Base-by-base conservation (phyloP, 1,140 invertebrate species). In the Zaprionus kolodkinae region DNA sequence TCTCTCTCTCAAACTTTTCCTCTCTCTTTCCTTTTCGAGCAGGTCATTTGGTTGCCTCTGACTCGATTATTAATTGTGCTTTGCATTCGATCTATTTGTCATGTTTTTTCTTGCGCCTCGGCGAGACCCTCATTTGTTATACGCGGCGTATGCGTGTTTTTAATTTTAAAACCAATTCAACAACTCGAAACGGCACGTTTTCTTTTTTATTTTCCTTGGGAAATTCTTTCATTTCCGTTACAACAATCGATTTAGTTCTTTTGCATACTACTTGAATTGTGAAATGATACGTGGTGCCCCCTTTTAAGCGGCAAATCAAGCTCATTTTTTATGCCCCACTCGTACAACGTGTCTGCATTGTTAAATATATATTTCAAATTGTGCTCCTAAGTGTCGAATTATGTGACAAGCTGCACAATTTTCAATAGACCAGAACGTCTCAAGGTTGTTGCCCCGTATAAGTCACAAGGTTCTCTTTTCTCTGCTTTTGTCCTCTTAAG, bases 31-130 rank as follows among this genome's bases (percentile, higher is more conserved):
- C 36, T 17, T 38, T 11, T 10, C 13, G 15, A 27, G 27, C 17
- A 12, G 66, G 43, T 54, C 57, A 70, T 66, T 66, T 72, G 67
- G 52, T 30, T 43, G 54, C 17, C 66, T 55, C 33, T 77, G 70
- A 72, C 64, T 69, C 33, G 60, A 69, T 74, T 78, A 78, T 78
- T 78, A 78, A 78, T 78, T 74, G 76, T 59, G 30, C 43, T 76
- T 40, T 13, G 48, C 48, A 77, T 73, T 77, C 54, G 48, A 74
- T 70, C 57, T 69, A 78, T 78, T 78, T 74, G 76, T 70, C 76
- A 78, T 69, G 54, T 54, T 62, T 73, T 72, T 66, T 61, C 43
- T 56, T 30, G 43, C 52, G 30, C 15, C 60, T 61, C 12, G 55
- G 33, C 54, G 17, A 52, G 54, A 70, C 68, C 52, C 60, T 72